These are phyloP conservation scores for Tragelaphus strepsiceros DNA, from an alignment of 2,113 vertebrate species.

Conservation along the genomic window DNA sequence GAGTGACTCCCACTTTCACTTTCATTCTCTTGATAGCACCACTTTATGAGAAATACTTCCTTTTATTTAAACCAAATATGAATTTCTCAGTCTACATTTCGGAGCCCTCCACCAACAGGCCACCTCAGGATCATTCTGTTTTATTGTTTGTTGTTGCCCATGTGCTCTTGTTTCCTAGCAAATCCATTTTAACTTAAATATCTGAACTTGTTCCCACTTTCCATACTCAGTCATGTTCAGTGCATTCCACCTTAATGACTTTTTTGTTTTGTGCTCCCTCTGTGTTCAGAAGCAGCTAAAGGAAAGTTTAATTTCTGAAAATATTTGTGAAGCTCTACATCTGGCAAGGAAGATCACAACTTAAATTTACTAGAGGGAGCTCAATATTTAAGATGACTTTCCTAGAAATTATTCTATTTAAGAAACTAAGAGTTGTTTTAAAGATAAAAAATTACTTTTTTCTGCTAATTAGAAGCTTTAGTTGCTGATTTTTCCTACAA, in stretches of 20 bases:
- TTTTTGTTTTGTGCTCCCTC: not conserved
- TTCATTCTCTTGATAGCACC: not conserved
- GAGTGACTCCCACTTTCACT: not conserved
- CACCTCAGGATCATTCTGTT: not conserved
- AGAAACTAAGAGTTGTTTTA: not conserved
- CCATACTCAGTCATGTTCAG: not conserved
- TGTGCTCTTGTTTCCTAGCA: not conserved
- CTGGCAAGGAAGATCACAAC: not conserved
- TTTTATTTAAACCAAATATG: not conserved
- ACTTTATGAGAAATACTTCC: not conserved
- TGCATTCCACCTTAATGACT: not conserved
- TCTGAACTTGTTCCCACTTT: not conserved
- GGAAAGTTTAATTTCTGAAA: slow-evolving; percentile 19
- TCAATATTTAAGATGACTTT: slow-evolving; percentile 26
- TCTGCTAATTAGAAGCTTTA: not conserved
- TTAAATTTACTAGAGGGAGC: slow-evolving; percentile 35
- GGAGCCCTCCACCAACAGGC: not conserved
- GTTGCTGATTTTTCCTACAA: not conserved
- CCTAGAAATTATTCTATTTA: not conserved
- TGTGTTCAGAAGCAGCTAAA: not conserved
- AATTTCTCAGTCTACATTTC: not conserved
- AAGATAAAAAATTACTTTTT: not conserved
- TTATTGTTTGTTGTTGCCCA: not conserved
- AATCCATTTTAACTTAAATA: not conserved
- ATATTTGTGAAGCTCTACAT: not conserved